Base-by-base conservation (phyloP, 2,888 invertebrate species). In the Strigamia crassipes region DNA sequence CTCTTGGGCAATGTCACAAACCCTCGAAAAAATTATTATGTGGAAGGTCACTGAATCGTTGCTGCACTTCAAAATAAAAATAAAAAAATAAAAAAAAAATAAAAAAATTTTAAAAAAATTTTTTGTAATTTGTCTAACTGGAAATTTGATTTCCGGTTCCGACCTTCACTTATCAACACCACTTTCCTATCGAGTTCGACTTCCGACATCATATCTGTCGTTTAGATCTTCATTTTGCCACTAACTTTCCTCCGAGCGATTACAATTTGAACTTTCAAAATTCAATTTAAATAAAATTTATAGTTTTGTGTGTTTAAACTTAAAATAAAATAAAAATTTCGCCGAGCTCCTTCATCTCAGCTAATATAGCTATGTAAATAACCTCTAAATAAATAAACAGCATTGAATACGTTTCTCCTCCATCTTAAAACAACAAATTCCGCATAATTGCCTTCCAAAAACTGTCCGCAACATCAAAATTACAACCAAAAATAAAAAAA, bases 1-100 rank as follows among this genome's bases (percentile, higher is more conserved):
- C 73, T 73, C 73, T 73, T 23, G 73, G 73, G 73, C 31, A 73
- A 73, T 73, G 73, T 31, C 73, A 31, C 73, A 23, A 73, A 73
- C 27, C 73, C 13, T 27, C 15, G 5, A 73, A 73, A 73, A 73
- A 73, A 73, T 73, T 73, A 31, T 73, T 73, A 27, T 31, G 23
- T 23, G n/a, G 73, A 31, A 73, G 73, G 73, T 73, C 73, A 73
- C 8, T 10, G 27, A 73, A 27, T 73, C 31, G 73, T 15, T 73
- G 27, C 4, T 5, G 15, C 13, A 27, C 73, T 27, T 13, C 13
- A 73, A 73, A 73, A 31, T 0, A 27, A 73, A 73, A 73, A 31
- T n/a, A n/a, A 73, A 73, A 73, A 27, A 27, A 27, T 73, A n/a
- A n/a, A n/a, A 31, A 27, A 31, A 15, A 73, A 27, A 27, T 31